These are phyloP conservation scores for Drosophila kanapiae DNA, from an alignment of 1,140 invertebrate species.

Conservation along the genomic window DNA sequence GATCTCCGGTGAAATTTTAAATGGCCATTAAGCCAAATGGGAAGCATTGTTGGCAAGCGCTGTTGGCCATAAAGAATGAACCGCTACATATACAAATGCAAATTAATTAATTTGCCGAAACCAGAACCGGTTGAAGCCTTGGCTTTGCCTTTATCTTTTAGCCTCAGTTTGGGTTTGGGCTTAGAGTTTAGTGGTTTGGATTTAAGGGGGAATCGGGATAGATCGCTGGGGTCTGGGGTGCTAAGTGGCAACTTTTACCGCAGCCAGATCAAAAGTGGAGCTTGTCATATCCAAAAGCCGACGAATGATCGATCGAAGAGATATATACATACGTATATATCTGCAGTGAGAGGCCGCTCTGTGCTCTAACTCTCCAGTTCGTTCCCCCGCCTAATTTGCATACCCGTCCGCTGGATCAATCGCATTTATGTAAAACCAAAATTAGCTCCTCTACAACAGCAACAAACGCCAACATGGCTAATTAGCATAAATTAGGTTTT, in stretches of 20 bases:
- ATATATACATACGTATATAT: conserved; percentile 11
- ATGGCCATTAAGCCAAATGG: conserved; percentile 72
- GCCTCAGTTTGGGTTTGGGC: neutral
- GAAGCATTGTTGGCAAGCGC: conserved; percentile 66
- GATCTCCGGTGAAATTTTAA: conserved; percentile 78
- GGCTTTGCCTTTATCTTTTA: neutral
- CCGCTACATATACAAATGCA: conserved; percentile 76
- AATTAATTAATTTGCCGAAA: conserved; percentile 69
- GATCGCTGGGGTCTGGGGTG: conserved; percentile 12
- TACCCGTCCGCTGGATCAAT: conserved; percentile 56
- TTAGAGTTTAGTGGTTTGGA: conserved; percentile 3
- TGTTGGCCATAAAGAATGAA: conserved; percentile 54
- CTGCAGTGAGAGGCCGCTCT: conserved; percentile 22
- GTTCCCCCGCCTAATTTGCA: conserved; percentile 60
- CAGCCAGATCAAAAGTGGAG: conserved; percentile 40
- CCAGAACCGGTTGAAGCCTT: conserved; percentile 45
- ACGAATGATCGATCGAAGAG: conserved; percentile 47
- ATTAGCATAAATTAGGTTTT: conserved; percentile 83
- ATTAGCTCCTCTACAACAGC: conserved; percentile 48
- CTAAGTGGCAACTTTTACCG: conserved; percentile 55
- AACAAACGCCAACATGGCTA: conserved; percentile 42
- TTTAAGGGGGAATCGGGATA: neutral
- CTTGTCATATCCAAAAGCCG: conserved; percentile 35
- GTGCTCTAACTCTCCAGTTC: conserved; percentile 7
- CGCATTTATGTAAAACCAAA: conserved; percentile 70